phyloP scores from a whole-genome alignment of 2,113 vertebrate genomes.

The Phylloscopus trochiloides region DNA sequence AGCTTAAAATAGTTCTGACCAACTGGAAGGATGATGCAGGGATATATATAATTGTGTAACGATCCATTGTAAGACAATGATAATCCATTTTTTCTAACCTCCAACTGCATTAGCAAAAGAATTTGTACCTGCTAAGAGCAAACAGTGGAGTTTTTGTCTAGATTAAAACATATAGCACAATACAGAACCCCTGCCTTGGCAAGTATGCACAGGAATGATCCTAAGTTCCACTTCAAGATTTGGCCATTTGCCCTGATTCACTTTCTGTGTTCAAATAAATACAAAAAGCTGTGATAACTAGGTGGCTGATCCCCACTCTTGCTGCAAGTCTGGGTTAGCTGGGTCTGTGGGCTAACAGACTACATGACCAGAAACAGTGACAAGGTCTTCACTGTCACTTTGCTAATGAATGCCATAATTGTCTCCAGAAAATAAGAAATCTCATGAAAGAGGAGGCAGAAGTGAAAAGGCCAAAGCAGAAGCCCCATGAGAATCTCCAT shows the following conservation, averaged over 20 bases:
- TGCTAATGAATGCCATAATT: background rate
- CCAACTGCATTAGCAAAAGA: background rate
- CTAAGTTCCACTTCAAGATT: background rate
- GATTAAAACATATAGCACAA: background rate
- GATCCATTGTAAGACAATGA: background rate
- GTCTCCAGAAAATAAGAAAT: background rate
- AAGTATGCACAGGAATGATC: background rate
- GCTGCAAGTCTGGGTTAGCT: background rate
- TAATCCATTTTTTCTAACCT: background rate
- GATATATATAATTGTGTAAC: background rate
- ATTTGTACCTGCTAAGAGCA: background rate
- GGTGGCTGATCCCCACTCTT: background rate
- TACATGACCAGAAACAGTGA: background rate
- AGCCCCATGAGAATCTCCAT: background rate
- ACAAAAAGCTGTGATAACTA: background rate
- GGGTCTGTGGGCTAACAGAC: background rate
- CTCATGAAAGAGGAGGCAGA: background rate
- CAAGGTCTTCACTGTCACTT: background rate
- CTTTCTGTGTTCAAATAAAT: background rate
- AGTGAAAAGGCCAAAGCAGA: background rate
- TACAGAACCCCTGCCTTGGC: background rate
- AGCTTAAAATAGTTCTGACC: background rate
- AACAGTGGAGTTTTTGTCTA: background rate
- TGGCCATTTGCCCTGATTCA: background rate
- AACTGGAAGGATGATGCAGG: background rate